These are phyloP conservation scores for Neomicropteryx cornuta DNA, from an alignment of 1,140 invertebrate species.

Conservation along the genomic window DNA sequence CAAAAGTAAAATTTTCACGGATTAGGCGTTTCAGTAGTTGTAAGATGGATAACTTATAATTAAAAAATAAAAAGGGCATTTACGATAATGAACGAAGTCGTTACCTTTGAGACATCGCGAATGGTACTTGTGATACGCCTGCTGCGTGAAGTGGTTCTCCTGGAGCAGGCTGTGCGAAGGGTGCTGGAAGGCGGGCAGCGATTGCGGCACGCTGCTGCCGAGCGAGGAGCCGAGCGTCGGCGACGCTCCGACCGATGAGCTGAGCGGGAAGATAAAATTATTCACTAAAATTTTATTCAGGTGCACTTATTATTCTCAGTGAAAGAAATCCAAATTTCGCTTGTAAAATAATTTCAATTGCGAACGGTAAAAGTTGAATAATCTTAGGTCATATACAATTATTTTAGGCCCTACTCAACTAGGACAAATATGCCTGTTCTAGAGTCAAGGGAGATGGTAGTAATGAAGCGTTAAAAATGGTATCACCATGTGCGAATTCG, in stretches of 20 bases:
- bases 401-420: too few species aligned
- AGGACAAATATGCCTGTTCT: too few species aligned
- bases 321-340: background rate
- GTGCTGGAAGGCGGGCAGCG: conserved; percentile 88
- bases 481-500: too few species aligned
- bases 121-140: conserved; percentile 92
- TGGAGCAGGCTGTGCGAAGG: conserved; percentile 91
- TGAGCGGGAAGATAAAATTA: conserved; percentile 10
- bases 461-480: too few species aligned
- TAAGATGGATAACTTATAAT: too few species aligned
- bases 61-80: too few species aligned
- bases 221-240: conserved; percentile 63
- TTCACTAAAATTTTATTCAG: background rate
- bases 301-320: background rate
- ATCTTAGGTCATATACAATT: too few species aligned
- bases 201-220: conserved; percentile 65
- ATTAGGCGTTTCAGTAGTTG: too few species aligned
- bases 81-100: too few species aligned
- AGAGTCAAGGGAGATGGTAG: too few species aligned
- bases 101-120: conserved; percentile 85
- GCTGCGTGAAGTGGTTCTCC: conserved; percentile 96
- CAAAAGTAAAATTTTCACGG: too few species aligned
- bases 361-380: background rate
- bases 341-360: background rate
- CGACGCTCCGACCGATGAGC: conserved; percentile 50